Base-by-base conservation (phyloP, 2,797 vertebrate genomes). In the Linurgus olivaceus region DNA sequence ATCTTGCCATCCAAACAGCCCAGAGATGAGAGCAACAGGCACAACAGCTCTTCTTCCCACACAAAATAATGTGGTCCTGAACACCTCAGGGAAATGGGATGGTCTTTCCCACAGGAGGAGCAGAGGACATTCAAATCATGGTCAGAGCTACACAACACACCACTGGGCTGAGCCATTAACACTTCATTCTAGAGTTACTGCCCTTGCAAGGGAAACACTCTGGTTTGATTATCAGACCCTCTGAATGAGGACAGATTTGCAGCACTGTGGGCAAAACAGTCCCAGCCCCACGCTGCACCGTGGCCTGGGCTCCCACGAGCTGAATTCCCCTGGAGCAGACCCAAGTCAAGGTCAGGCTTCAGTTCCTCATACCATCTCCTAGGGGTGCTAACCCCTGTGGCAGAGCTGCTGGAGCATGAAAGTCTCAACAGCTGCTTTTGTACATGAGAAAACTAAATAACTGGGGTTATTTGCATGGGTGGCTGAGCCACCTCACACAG, bases 351-450 rank as follows among this genome's bases (percentile, higher is more conserved):
- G 62, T 50, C 4, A 2, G 54, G 48, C 1, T 1, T 55, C 37
- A 89, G 88, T 93, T 97, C 90, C 86, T 83, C 71, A 31, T 70
- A 63, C 59, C 78, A 52, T 13, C 66, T 94, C 33, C 61, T 66
- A 38, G 67, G 70, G 66, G 37, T 61, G 25, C 42, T 63, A 61
- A 33, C 17, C 71, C 90, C 79, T 70, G 94, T 54, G 55, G 67
- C 28, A 1, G 37, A 42, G 71, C 61, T 81, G 66, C 52, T 91
- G 90, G 52, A 88, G 47, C 59, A 57, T 68, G 55, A 84, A 77
- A 29, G 13, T 7, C 59, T 67, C 7, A 7, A 88, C 81, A 75
- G 18, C 2, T 73, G 42, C 37, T 95, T 77, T 44, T 31, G 55
- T 57, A 72, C 13, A 5, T 63, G 45, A 90, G 70, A 78, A 87